Percentiles rank a stretch among this genome's conserved stretches.
Conservation (phyloP, 2,113 vertebrate genomes). For the Channa maculata region DNA sequence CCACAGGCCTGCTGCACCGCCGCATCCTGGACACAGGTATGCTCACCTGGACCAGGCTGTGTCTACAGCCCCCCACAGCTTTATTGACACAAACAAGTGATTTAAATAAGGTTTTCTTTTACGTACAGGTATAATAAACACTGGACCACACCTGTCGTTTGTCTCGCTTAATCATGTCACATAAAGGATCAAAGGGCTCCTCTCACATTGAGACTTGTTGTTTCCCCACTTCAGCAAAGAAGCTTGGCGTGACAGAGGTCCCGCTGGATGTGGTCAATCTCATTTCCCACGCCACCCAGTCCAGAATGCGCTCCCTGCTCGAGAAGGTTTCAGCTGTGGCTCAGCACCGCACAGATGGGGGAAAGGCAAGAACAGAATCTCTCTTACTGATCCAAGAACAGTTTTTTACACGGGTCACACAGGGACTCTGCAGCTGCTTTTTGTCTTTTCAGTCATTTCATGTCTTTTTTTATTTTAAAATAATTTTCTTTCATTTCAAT, state of each 20-base stretch:
- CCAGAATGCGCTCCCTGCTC: conserved; percentile 84
- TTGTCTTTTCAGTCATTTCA: too few species aligned
- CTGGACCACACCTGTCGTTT: too few species aligned
- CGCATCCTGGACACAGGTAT: conserved; percentile 89
- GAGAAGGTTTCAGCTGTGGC: conserved; percentile 88
- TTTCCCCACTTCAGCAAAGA: conserved; percentile 79
- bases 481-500: too few species aligned
- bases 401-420: too few species aligned
- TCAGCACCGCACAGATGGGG: conserved; percentile 86
- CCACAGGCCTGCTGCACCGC: conserved; percentile 84
- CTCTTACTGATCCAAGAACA: neutral
- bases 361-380: conserved; percentile 76
- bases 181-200: too few species aligned
- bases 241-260: conserved; percentile 88
- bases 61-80: too few species aligned
- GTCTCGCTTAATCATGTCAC: too few species aligned
- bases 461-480: too few species aligned
- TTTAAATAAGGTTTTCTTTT: too few species aligned
- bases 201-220: neutral
- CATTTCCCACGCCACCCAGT: conserved; percentile 89
- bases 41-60: neutral
- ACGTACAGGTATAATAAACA: too few species aligned
- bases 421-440: too few species aligned
- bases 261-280: conserved; percentile 88
- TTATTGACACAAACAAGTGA: too few species aligned